phyloP scores from a whole-genome alignment of 2,888 invertebrate genomes.

The Eupeodes latifasciatus region DNA sequence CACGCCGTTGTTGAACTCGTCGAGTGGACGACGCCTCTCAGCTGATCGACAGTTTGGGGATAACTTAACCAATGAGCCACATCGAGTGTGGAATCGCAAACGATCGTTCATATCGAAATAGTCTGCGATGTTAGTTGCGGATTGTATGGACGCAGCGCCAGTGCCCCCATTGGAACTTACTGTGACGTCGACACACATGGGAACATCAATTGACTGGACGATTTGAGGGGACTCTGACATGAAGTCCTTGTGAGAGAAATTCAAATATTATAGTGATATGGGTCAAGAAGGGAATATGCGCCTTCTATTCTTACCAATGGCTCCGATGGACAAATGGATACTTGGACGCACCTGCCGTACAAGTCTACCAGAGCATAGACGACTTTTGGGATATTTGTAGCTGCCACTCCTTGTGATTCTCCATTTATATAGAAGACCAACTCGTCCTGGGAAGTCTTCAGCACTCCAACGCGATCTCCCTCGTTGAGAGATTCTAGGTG shows the following conservation, averaged over 20 bases:
- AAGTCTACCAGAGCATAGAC: slow-evolving; percentile 92
- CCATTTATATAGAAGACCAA: slow-evolving; percentile 95
- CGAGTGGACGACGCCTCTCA: slow-evolving; percentile 93
- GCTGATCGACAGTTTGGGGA: slow-evolving; percentile 93
- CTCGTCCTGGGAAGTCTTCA: slow-evolving; percentile 92
- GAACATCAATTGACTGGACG: slow-evolving; percentile 83
- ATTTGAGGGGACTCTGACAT: slow-evolving; percentile 77
- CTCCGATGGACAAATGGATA: slow-evolving; percentile 85
- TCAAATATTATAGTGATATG: not conserved
- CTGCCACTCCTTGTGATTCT: slow-evolving; percentile 94
- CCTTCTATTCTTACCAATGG: slow-evolving; percentile 54
- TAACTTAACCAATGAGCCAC: slow-evolving; percentile 94
- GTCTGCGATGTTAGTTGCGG: slow-evolving; percentile 77
- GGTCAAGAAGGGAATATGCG: not conserved
- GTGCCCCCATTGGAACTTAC: slow-evolving; percentile 71
- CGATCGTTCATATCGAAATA: slow-evolving; percentile 86
- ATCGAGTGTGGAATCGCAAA: slow-evolving; percentile 93
- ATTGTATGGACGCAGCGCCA: slow-evolving; percentile 60
- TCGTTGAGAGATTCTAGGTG: slow-evolving; percentile 93
- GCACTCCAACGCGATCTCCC: slow-evolving; percentile 93
- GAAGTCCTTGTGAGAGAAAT: slow-evolving; percentile 76
- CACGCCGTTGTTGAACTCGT: slow-evolving; percentile 98
- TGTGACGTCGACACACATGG: slow-evolving; percentile 82
- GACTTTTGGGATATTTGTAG: slow-evolving; percentile 89
- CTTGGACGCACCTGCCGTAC: slow-evolving; percentile 93